Percentiles rank a stretch among this genome's conserved stretches.
These are phyloP conservation scores for Orientallactaga sibirica DNA, from an alignment of 2,797 vertebrate genomes.

Conservation along the genomic window DNA sequence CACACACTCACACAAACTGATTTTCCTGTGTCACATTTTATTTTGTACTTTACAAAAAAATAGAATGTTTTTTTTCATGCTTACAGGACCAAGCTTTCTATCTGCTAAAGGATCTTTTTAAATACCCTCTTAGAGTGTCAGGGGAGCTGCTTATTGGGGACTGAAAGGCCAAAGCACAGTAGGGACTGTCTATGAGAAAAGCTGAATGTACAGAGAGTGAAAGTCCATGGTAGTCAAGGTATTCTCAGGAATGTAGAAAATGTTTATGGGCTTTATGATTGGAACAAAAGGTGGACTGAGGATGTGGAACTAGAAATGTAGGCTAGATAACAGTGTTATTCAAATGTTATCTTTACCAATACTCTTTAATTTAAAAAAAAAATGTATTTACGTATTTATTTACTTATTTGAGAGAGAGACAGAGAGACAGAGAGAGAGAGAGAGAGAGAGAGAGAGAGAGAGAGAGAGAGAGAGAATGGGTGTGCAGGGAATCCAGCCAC, in stretches of 20 bases:
- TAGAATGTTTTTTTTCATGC: neutral
- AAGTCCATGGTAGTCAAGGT: neutral
- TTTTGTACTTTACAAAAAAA: neutral
- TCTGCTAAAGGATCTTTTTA: neutral
- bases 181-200: neutral
- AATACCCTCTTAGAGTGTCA: neutral
- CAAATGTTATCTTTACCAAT: neutral
- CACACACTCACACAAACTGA: neutral
- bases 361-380: too few species aligned
- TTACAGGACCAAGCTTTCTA: neutral
- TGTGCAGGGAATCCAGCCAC: too few species aligned
- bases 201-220: neutral
- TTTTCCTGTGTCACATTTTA: neutral
- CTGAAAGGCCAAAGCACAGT: neutral
- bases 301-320: neutral
- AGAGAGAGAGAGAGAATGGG: too few species aligned
- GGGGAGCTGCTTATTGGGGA: neutral
- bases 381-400: too few species aligned
- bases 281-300: neutral
- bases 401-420: too few species aligned
- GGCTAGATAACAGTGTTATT: neutral
- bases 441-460: too few species aligned
- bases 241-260: neutral
- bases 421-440: too few species aligned
- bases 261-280: neutral